Evolutionary conservation across 2,797 vertebrate species (phyloP), one percentile per base, ranked within the genome.

Genomic region (Lepilemur septentrionalis): DNA sequence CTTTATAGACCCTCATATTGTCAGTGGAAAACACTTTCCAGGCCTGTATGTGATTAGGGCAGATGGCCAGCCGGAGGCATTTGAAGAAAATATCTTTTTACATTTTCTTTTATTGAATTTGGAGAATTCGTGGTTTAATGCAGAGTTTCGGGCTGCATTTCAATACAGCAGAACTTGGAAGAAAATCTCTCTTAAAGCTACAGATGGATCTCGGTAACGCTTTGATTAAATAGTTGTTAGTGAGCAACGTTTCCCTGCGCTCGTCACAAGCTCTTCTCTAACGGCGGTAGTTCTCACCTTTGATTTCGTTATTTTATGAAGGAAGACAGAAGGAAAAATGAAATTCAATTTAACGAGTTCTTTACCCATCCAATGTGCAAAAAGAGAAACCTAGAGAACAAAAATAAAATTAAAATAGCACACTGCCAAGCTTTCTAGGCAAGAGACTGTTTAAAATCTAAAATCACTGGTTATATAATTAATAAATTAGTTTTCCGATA

Each of bases 1-100:
- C 93, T 96, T 93, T 93, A 86, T 76, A 86, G 90, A 96, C 76
- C 92, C 94, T 82, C 72, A 93, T 97, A 96, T 75, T 94, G 96
- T 93, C 92, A 89, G 92, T 48, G 86, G 94, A 97, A 97, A 97
- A 97, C 97, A 96, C 95, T 95, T 97, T 91, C 90, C 95, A 97
- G 61, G 93, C 11, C 93, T 89, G 69, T 95, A 94, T 95, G 93
- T 94, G 96, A 96, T 98, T 95, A 95, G 91, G 93, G 95, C 94
- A 95, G 93, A 95, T 93, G 95, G 94, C 85, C 95, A 96, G 96
- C 97, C 96, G 95, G 96, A 96, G 85, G 82, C 97, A 96, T 95
- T 93, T 93, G 96, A 95, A 97, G 95, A 95, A 97, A 97, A 97
- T 96, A 94, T 79, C 97, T 95, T 97, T 96, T 91, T 93, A 96